phyloP scores from a whole-genome alignment of 2,797 vertebrate species.

The Hypotaenidia philippensis region DNA sequence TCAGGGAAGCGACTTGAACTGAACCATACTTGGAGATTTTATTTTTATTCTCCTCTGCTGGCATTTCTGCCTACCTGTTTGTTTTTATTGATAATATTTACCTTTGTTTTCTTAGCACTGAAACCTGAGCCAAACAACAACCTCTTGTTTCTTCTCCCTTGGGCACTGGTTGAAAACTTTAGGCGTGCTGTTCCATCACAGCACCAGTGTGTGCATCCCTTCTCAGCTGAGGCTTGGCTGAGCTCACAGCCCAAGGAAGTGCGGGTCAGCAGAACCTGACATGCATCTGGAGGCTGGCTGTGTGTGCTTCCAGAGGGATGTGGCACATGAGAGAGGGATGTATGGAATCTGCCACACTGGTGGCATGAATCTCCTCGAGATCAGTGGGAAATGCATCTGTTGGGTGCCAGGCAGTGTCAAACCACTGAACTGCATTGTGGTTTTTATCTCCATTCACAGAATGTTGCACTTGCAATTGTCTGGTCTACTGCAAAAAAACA shows the following conservation, averaged over 20 bases:
- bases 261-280: background rate
- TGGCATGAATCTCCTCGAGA: background rate
- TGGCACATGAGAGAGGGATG: background rate
- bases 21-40: background rate
- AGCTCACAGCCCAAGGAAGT: background rate
- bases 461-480: background rate
- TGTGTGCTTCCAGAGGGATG: background rate
- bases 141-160: too few species aligned
- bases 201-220: fast-evolving
- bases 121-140: background rate
- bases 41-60: background rate
- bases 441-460: background rate
- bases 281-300: background rate
- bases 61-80: background rate
- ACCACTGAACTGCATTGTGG: background rate
- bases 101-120: background rate
- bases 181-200: background rate
- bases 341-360: fast-evolving
- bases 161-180: background rate
- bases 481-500: background rate
- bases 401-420: background rate
- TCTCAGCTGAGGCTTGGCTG: background rate
- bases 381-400: background rate
- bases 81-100: background rate
- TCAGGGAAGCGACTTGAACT: background rate